Base-by-base conservation (phyloP, 2,797 vertebrate species). In the Anguilla megastoma region DNA sequence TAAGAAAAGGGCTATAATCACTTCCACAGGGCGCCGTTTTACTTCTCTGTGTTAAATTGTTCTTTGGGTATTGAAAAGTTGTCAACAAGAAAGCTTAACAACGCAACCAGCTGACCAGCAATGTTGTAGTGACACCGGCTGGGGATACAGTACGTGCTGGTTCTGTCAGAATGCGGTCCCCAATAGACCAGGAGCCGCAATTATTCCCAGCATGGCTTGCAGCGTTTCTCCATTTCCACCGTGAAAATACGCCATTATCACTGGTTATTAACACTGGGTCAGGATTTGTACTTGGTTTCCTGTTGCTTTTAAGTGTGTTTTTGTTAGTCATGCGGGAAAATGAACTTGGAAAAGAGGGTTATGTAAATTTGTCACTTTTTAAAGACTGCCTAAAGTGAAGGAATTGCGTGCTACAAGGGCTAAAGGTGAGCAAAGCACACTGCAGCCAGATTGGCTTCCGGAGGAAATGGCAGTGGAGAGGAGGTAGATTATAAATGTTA, bases 181-280 rank as follows among this genome's bases (percentile, higher is more conserved):
- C 50, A 12, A 52, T 48, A 30, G 27, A 56, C 52, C 83, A 85
- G 54, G 45, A 85, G 54, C 83, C 83, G 36, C 83, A 85, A 85
- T 58, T 16, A 85, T 56, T 54, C 12, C 83, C 83, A 85, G 83
- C 50, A n/a, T 33, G 5, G 83, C 83, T 58, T 33, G 14, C 50
- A 85, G 83, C 48, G 45, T 56, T 58, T 33, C 27, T 33, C 52
- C 52, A n/a, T 48, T 84, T 84, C 80, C 80, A 52, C 45, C 45
- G 41, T 84, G 80, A 84, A 52, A 84, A 50, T 84, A 10, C 45
- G 27, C 74, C 74, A 50, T 84, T 54, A 85, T 56, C 84, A 36
- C 84, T 56, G 84, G 84, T 56, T 85, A 58, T 56, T 85, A 58
- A 36, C 41, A 48, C 48, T 1, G 56, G 50, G 52, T 85, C 84